phyloP scores from a whole-genome alignment of 23 tunicate species.

The Diplosoma virens region DNA sequence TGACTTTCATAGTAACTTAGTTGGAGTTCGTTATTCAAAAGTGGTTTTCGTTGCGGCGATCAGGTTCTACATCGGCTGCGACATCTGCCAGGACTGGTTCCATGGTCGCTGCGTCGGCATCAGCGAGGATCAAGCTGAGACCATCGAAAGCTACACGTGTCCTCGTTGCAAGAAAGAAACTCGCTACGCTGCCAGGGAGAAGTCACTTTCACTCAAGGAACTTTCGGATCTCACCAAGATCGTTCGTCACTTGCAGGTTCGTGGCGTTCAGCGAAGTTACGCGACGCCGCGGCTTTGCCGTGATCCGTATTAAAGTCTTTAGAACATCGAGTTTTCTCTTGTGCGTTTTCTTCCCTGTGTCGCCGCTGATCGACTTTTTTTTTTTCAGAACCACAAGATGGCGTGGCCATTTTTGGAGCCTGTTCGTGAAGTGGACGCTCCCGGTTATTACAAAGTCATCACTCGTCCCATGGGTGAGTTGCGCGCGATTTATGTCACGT shows the following conservation, averaged over 20 bases:
- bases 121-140: constrained; percentile 44
- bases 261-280: not conserved
- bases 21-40: no score
- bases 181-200: constrained; percentile 50
- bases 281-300: not conserved
- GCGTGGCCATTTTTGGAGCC: constrained; percentile 95
- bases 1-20: no score
- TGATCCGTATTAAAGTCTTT: not conserved
- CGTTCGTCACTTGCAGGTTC: constrained; percentile 44
- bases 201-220: constrained; percentile 22
- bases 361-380: not conserved
- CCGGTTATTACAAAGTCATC: constrained; percentile 82
- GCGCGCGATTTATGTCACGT: not conserved
- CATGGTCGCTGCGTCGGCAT: constrained; percentile 87
- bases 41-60: no score
- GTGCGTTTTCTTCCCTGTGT: not conserved
- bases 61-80: constrained; percentile 95
- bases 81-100: constrained; percentile 94
- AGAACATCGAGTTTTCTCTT: not conserved
- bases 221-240: constrained; percentile 36
- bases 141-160: constrained; percentile 80
- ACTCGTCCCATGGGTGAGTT: constrained; percentile 91
- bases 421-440: constrained; percentile 75
- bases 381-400: constrained; percentile 82
- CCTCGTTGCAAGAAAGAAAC: constrained; percentile 69